phyloP scores from a whole-genome alignment of 37 sponge, comb jelly and placozoan species.

The Cladorhizidae sp. region DNA sequence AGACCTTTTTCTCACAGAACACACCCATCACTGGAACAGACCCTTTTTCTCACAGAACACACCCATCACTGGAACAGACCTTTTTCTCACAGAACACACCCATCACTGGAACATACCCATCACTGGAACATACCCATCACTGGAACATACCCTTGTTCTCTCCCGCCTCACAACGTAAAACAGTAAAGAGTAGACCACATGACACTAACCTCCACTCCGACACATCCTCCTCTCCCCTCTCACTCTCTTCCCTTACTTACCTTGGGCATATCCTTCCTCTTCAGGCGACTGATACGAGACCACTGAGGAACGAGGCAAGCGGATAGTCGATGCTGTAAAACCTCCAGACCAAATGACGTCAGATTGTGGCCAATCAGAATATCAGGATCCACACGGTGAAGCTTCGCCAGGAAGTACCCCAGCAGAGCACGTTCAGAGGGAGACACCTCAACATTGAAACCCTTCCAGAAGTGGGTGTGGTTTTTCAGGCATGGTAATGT shows the following conservation, averaged over 20 bases:
- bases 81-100: no score
- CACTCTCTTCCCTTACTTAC: slow-evolving; percentile 28
- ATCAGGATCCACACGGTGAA: slow-evolving; percentile 91
- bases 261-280: slow-evolving; percentile 77
- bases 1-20: no score
- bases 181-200: no score
- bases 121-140: no score
- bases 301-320: slow-evolving; percentile 87
- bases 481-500: not conserved
- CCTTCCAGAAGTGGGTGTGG: not conserved
- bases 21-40: no score
- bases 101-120: no score
- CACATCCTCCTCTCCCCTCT: not conserved
- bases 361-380: slow-evolving; percentile 66
- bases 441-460: slow-evolving; percentile 57
- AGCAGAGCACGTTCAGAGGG: slow-evolving; percentile 85
- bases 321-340: slow-evolving; percentile 79
- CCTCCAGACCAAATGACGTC: slow-evolving; percentile 25
- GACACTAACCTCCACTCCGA: no score
- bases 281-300: slow-evolving; percentile 86
- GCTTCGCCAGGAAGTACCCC: slow-evolving; percentile 84
- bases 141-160: no score
- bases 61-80: no score
- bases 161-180: no score
- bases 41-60: no score